Conservation (phyloP, 2,797 vertebrate species). For the Tenualosa ilisha region DNA sequence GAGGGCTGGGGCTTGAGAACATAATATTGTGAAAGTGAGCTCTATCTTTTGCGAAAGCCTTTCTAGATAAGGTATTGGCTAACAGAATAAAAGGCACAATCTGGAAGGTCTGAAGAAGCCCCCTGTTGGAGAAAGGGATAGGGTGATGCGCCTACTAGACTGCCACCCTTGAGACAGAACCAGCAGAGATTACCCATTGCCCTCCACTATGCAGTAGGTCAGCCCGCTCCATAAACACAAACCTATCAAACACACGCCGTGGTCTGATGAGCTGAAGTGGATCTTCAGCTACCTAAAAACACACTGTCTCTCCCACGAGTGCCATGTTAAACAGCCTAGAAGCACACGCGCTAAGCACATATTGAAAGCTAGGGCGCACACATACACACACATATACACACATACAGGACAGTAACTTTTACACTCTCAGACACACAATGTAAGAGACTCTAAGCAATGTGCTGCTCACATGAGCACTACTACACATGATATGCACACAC, state of each 20-base stretch:
- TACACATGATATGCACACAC: no score
- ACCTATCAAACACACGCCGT: not conserved
- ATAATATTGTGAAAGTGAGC: not conserved
- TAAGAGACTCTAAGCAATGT: not conserved
- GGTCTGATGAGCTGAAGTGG: not conserved
- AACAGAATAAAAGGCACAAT: conserved; percentile 17
- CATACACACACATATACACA: not conserved
- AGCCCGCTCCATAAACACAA: not conserved
- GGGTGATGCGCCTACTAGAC: not conserved
- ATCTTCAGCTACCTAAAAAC: no score
- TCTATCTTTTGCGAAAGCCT: not conserved
- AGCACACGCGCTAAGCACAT: not conserved
- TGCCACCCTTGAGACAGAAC: not conserved
- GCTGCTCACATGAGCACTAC: not conserved
- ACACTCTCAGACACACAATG: not conserved
- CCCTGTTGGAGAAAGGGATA: not conserved
- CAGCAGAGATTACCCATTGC: not conserved
- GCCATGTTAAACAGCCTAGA: not conserved
- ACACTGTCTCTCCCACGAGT: no score
- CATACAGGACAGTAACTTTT: not conserved
- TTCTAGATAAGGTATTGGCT: not conserved
- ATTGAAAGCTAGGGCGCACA: not conserved
- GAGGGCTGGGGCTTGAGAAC: not conserved
- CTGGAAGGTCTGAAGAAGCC: conserved; percentile 3
- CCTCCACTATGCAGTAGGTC: not conserved